Percentiles rank a stretch among this genome's conserved stretches.
phyloP scores from a whole-genome alignment of 2,888 invertebrate species.

The Orthosia gothica region DNA sequence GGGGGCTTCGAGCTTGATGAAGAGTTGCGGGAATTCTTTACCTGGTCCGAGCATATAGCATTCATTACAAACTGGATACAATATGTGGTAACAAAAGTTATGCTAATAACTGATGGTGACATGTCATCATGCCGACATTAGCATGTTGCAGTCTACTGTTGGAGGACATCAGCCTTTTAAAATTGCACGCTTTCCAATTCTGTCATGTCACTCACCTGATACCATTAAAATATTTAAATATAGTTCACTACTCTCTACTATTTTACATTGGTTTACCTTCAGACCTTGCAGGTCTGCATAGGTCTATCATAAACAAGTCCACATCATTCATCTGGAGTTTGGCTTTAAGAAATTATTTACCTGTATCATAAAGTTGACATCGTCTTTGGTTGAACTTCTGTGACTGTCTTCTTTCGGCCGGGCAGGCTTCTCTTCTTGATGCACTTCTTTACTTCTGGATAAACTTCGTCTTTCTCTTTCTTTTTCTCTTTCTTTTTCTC shows the following conservation, averaged over 20 bases:
- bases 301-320: no score
- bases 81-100: no score
- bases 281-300: background rate
- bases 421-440: slow-evolving; percentile 81
- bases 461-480: slow-evolving; percentile 79
- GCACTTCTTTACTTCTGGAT: slow-evolving; percentile 85
- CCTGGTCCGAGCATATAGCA: slow-evolving; percentile 70
- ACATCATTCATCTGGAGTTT: no score
- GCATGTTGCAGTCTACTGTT: background rate
- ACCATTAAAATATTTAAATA: background rate
- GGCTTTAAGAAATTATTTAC: no score
- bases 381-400: slow-evolving; percentile 82
- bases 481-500: slow-evolving; percentile 85
- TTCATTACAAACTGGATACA: background rate
- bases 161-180: no score
- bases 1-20: slow-evolving; percentile 83
- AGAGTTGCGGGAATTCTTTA: slow-evolving; percentile 85
- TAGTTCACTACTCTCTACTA: background rate
- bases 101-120: no score
- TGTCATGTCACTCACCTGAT: no score
- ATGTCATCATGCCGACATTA: no score
- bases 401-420: slow-evolving; percentile 79
- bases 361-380: slow-evolving; percentile 90
- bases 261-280: background rate
- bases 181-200: no score